Conservation (phyloP, 2,888 invertebrate species). For the Mythimna loreyi region DNA sequence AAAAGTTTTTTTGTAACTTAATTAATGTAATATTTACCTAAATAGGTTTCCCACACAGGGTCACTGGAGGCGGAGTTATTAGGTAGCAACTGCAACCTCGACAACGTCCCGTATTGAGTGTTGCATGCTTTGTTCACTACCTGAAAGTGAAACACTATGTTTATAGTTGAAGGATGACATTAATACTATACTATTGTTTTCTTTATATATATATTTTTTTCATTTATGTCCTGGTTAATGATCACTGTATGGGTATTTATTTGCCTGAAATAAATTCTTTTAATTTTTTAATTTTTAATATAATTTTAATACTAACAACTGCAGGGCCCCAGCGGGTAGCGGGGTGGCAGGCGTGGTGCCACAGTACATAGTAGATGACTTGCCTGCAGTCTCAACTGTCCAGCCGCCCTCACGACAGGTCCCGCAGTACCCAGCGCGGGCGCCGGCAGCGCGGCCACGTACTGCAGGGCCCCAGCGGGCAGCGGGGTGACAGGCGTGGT, state of each 20-base stretch:
- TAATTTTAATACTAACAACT: too few relatives aligned
- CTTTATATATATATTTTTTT: too few relatives aligned
- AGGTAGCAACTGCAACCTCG: slow-evolving; percentile 90
- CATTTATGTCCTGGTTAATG: too few relatives aligned
- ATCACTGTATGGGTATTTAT: too few relatives aligned
- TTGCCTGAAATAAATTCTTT: too few relatives aligned
- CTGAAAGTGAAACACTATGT: slow-evolving; percentile 63
- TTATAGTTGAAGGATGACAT: slow-evolving; percentile 10
- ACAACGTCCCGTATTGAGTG: slow-evolving; percentile 91
- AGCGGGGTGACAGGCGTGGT: slow-evolving; percentile 12
- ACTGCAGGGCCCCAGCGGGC: slow-evolving; percentile 18
- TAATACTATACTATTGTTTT: too few relatives aligned
- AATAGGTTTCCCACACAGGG: slow-evolving; percentile 93
- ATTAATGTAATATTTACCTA: slow-evolving; percentile 82
- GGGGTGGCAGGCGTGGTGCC: slow-evolving; percentile 16
- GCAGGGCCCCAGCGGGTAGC: background rate
- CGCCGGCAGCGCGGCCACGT: slow-evolving; percentile 58
- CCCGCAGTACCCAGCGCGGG: slow-evolving; percentile 83
- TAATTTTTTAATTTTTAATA: too few relatives aligned
- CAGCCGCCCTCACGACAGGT: slow-evolving; percentile 85
- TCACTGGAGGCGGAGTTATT: slow-evolving; percentile 91
- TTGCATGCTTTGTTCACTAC: slow-evolving; percentile 89
- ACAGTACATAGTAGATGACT: background rate
- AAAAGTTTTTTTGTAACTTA: background rate
- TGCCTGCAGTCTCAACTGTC: slow-evolving; percentile 78